Conservation (phyloP, 2,888 invertebrate genomes). For the Tridacna gigas region DNA sequence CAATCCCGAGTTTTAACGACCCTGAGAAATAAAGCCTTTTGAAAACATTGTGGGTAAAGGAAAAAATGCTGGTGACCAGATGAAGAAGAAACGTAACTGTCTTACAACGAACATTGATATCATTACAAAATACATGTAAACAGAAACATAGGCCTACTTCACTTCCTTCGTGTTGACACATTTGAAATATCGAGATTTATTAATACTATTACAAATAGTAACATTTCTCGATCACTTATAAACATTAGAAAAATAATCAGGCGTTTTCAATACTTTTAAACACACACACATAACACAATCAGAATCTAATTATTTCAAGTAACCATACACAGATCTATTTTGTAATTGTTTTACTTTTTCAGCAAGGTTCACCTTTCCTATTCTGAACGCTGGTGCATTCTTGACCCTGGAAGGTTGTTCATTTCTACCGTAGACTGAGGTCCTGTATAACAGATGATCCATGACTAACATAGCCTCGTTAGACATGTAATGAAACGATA, state of each 20-base stretch:
- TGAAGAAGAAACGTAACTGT: no score
- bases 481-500: slow-evolving; percentile 96
- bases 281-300: background rate
- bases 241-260: background rate
- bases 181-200: no score
- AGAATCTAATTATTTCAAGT: no score
- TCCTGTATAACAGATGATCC: slow-evolving; percentile 94
- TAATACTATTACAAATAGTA: background rate
- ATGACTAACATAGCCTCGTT: slow-evolving; percentile 96
- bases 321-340: background rate
- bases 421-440: slow-evolving; percentile 64
- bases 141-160: background rate
- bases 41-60: no score
- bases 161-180: background rate
- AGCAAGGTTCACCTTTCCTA: slow-evolving; percentile 21
- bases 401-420: background rate
- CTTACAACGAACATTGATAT: no score
- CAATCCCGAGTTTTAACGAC: no score
- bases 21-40: no score
- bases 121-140: no score
- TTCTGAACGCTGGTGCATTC: slow-evolving; percentile 30
- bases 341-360: background rate
- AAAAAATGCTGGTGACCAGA: no score
- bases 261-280: background rate
- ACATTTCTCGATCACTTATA: background rate